These are phyloP conservation scores for Acleris holmiana DNA, from an alignment of 2,888 invertebrate species.

Conservation along the genomic window DNA sequence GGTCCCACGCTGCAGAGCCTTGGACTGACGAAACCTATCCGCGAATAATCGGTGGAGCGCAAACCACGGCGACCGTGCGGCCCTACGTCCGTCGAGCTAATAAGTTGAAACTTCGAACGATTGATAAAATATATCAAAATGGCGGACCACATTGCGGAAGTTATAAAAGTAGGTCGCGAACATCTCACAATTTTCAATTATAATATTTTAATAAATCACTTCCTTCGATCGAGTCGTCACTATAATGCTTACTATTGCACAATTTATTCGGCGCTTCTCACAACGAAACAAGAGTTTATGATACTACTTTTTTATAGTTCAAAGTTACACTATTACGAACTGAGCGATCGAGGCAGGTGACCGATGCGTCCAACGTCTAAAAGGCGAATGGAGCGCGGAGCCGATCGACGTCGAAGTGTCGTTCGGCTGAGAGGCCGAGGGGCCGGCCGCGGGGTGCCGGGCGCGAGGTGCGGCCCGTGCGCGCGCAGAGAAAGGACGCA, in stretches of 20 bases:
- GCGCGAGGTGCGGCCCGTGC: conserved; percentile 58
- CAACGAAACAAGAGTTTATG: conserved; percentile 49
- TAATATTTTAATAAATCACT: conserved; percentile 52
- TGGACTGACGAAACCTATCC: conserved; percentile 37
- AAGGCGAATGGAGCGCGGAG: conserved; percentile 77
- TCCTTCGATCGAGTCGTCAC: conserved; percentile 53
- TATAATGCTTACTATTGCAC: conserved; percentile 46
- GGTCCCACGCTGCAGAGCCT: neutral
- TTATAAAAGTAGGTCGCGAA: conserved; percentile 76
- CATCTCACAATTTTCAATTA: conserved; percentile 56
- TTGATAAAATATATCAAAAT: conserved; percentile 58
- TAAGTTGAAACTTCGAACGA: conserved; percentile 40
- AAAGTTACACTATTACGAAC: conserved; percentile 60
- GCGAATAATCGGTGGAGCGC: conserved; percentile 47
- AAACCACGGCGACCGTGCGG: conserved; percentile 47
- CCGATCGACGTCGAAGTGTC: conserved; percentile 65
- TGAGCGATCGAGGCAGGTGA: conserved; percentile 56
- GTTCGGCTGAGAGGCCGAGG: conserved; percentile 62
- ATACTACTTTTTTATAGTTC: conserved; percentile 57
- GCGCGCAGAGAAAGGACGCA: conserved; percentile 82
- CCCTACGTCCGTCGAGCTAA: conserved; percentile 43
- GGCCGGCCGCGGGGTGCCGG: conserved; percentile 40
- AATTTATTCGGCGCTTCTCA: conserved; percentile 45
- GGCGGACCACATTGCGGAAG: conserved; percentile 76
- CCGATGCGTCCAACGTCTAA: conserved; percentile 64